Evolutionary conservation across 2,797 vertebrate species (phyloP).

Genomic region (Hippoglossus hippoglossus): DNA sequence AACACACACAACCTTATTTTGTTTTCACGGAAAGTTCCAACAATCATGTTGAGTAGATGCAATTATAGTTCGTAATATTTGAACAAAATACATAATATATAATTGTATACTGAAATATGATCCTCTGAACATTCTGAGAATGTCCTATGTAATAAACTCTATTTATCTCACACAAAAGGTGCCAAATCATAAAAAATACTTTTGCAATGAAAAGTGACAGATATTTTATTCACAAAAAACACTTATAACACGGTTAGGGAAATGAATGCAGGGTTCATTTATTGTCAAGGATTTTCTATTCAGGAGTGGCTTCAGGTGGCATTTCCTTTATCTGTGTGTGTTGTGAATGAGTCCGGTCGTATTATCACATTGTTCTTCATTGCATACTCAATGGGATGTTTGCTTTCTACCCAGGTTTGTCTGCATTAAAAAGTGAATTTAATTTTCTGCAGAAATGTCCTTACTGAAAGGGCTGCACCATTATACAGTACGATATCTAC

Average conservation of each 20-base stretch:
- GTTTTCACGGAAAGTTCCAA: not conserved
- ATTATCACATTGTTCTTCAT: slow-evolving; percentile 53
- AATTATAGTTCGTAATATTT: slow-evolving; percentile 20
- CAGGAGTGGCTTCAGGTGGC: slow-evolving; percentile 27
- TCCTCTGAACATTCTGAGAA: slow-evolving; percentile 11
- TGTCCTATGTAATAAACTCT: slow-evolving; percentile 1
- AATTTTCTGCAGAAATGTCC: slow-evolving; percentile 58
- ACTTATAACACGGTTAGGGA: not conserved
- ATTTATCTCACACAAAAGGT: no score
- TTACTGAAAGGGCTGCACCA: slow-evolving; percentile 52
- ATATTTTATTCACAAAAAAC: not conserved
- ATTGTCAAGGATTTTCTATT: slow-evolving; percentile 38
- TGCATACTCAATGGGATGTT: slow-evolving; percentile 36
- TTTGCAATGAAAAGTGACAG: not conserved
- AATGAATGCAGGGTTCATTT: slow-evolving; percentile 22
- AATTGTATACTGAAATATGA: not conserved
- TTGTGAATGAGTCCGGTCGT: slow-evolving; percentile 27
- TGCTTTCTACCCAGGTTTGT: slow-evolving; percentile 49
- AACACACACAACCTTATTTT: not conserved
- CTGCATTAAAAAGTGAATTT: slow-evolving; percentile 45
- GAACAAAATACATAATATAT: slow-evolving; percentile 13
- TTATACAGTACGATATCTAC: slow-evolving; percentile 71
- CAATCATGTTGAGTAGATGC: slow-evolving; percentile 4
- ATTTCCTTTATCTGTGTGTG: slow-evolving; percentile 43
- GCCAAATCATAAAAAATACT: slow-evolving; percentile 1